Conservation (phyloP, 23 tunicate genomes). For the Halocynthia aurantium region DNA sequence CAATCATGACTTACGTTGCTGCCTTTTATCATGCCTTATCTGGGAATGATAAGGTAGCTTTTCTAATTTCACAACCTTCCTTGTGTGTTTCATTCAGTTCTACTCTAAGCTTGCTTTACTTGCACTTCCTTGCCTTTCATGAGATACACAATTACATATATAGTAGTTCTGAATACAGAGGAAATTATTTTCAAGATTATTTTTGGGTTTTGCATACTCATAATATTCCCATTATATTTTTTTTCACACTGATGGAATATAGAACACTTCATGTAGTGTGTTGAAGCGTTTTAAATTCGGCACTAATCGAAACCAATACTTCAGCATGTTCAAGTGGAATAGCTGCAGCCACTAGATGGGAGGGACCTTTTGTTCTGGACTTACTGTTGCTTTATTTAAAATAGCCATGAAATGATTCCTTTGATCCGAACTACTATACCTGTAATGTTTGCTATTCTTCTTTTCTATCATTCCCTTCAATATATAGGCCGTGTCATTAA, state of each 20-base stretch:
- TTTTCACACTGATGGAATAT: too few relatives aligned
- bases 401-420: not conserved
- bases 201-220: too few relatives aligned
- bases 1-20: constrained; percentile 99
- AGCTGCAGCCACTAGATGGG: too few relatives aligned
- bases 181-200: too few relatives aligned
- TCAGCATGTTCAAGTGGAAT: too few relatives aligned
- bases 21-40: constrained; percentile 99
- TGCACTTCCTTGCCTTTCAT: not conserved
- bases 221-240: too few relatives aligned
- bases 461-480: not conserved
- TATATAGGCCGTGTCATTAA: not conserved
- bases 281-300: too few relatives aligned
- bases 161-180: too few relatives aligned
- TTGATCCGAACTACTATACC: not conserved
- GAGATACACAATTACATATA: too few relatives aligned
- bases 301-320: too few relatives aligned
- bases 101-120: not conserved
- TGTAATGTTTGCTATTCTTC: not conserved
- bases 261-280: too few relatives aligned
- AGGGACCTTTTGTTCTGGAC: not conserved
- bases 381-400: not conserved
- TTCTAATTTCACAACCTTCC: not conserved
- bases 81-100: not conserved
- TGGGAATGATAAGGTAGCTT: constrained; percentile 87